Base-by-base conservation (phyloP, 1,140 invertebrate genomes). In the Tetragnatha versicolor region DNA sequence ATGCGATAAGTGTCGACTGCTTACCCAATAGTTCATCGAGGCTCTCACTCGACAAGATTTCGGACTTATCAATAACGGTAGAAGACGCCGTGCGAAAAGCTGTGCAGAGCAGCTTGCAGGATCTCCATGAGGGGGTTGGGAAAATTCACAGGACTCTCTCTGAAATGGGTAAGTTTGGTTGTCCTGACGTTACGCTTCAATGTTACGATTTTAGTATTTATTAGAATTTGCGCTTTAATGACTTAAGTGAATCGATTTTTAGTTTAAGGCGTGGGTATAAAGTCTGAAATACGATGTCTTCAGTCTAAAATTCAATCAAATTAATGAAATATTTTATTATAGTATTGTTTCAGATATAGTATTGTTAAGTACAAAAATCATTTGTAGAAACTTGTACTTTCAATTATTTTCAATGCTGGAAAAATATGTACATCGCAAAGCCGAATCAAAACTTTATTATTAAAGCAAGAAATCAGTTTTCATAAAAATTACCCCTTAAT, bases 1-100 rank as follows among this genome's bases (percentile, higher is more conserved):
- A 27, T 10, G 63, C 63, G 29, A 47, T 68, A 25, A 68, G 63
- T 68, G 63, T 68, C 33, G 63, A 68, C 49, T 68, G 14, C 61
- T 45, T 35, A 29, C 5, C 12, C 35, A 22, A 7, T 45, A 29
- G 17, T 47, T n/a, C 63, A 68, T n/a, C 29, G 25, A 31, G 20
- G 45, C 4, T 47, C 45, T 47, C 42, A 27, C n/a, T 33, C 37
- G 33, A 12, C 17, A 70, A 49, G 14, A 53, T 27, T 55, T 49
- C 68, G 12, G 68, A 70, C 14, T 37, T 70, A 17, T 20, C 68
- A 17, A 7, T 49, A 25, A 70, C 68, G 4, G 51, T 70, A n/a
- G 68, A 70, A 70, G 31, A 70, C 29, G 68, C 49, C 14, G 49
- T 70, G 2, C 20, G 29, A 12, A 31, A 39, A 10, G 51, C 27